Conservation (phyloP, 2,888 invertebrate species). For the Thymelicus acteon region DNA sequence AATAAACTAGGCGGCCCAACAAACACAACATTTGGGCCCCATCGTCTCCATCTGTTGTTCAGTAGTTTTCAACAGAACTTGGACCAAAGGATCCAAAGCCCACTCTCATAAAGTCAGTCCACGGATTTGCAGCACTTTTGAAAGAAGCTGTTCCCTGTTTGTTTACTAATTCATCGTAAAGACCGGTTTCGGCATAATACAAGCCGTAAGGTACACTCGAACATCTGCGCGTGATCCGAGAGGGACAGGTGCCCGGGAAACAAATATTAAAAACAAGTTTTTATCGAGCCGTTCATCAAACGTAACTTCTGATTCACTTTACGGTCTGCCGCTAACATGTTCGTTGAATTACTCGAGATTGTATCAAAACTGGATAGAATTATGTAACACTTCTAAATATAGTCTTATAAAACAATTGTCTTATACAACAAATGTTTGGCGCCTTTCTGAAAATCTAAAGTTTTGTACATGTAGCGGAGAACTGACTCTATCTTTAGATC, state of each 20-base stretch:
- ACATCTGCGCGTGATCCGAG: neutral
- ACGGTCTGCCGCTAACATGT: neutral
- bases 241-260: constrained; percentile 16
- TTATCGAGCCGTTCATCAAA: constrained; percentile 18
- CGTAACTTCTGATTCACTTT: constrained; percentile 1
- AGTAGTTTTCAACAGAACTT: too few species aligned
- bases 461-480: too few species aligned
- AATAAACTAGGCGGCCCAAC: too few species aligned
- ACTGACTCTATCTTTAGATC: too few species aligned
- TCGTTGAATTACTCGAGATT: neutral
- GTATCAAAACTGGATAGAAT: neutral
- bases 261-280: constrained; percentile 16
- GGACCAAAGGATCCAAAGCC: too few species aligned
- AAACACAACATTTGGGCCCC: too few species aligned
- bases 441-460: too few species aligned
- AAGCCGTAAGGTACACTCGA: neutral
- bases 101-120: too few species aligned
- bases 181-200: neutral
- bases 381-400: neutral
- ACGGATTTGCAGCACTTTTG: too few species aligned
- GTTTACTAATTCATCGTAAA: neutral
- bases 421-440: too few species aligned
- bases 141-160: too few species aligned
- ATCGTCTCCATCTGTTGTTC: too few species aligned
- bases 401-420: neutral